Percentiles rank a stretch among this genome's conserved stretches.
Conservation (phyloP, 2,888 invertebrate genomes). For the Patella pellucida region DNA sequence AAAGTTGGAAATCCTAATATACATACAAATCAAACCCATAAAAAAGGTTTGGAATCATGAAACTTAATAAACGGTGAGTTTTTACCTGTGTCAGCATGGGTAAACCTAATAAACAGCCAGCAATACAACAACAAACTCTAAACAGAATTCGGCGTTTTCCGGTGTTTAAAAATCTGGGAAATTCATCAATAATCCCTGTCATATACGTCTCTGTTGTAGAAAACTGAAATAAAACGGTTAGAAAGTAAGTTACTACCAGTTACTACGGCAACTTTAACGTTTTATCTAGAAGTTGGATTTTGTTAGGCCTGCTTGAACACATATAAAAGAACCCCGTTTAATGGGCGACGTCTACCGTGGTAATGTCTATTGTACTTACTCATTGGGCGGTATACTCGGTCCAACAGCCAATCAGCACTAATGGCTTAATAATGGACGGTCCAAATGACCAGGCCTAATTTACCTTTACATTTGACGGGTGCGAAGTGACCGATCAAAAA, state of each 20-base stretch:
- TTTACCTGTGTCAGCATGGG: slow-evolving; percentile 27
- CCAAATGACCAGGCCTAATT: too few species aligned
- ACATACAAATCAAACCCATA: slow-evolving; percentile 34
- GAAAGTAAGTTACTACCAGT: not conserved
- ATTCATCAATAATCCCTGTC: slow-evolving; percentile 42
- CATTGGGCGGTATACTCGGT: too few species aligned
- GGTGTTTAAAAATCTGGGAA: slow-evolving; percentile 36
- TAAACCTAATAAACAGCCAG: slow-evolving; percentile 60
- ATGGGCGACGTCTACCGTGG: too few species aligned
- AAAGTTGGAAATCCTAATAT: slow-evolving; percentile 45
- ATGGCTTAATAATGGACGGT: too few species aligned
- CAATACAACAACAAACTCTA: slow-evolving; percentile 59
- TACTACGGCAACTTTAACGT: not conserved
- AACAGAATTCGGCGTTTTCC: slow-evolving; percentile 56
- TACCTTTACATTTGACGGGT: too few species aligned
- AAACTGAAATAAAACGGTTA: slow-evolving; percentile 31
- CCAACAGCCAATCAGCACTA: too few species aligned
- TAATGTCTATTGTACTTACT: too few species aligned
- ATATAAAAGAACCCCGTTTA: not conserved
- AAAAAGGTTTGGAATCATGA: slow-evolving; percentile 42
- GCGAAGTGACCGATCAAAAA: too few species aligned
- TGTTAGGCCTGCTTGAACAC: too few species aligned
- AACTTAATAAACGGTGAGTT: too few species aligned
- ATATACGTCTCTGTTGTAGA: slow-evolving; percentile 45
- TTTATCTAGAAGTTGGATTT: too few species aligned